A percentile compares a stretch with the other conserved stretches of the same genome.
phyloP scores from a whole-genome alignment of 2,113 vertebrate genomes.

The Porphyrio hochstetteri region DNA sequence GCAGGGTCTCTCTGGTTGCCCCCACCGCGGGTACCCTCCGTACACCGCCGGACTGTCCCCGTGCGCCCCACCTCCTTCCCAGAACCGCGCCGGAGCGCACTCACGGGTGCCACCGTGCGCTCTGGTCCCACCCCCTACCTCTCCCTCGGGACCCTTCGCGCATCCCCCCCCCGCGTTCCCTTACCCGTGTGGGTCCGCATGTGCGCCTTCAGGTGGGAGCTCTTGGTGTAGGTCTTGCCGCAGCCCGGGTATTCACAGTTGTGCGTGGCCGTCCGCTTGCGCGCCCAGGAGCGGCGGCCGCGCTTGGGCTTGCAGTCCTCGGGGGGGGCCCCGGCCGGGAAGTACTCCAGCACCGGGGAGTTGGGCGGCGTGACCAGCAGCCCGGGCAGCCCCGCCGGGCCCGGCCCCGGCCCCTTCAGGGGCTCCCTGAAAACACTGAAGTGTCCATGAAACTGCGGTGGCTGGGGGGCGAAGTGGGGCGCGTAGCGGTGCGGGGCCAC shows the following conservation, averaged over 20 bases:
- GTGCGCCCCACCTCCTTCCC: not conserved
- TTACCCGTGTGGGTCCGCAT: conserved; percentile 97
- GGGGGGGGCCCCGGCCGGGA: conserved; percentile 57
- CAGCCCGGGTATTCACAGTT: conserved; percentile 91
- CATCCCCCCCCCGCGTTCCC: too few species aligned
- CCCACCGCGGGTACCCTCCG: not conserved
- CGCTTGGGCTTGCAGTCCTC: conserved; percentile 86
- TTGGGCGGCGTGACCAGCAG: conserved; percentile 87
- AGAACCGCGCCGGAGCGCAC: too few species aligned
- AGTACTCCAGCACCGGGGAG: conserved; percentile 87
- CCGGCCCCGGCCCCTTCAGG: conserved; percentile 67
- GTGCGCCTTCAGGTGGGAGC: conserved; percentile 97
- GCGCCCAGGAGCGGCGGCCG: conserved; percentile 86
- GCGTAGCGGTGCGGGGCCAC: conserved; percentile 67
- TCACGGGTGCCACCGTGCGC: not conserved
- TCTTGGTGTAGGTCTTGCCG: conserved; percentile 98
- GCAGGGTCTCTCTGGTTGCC: too few species aligned
- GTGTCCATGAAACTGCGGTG: conserved; percentile 82
- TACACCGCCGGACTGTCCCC: fast-evolving
- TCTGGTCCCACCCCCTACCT: too few species aligned
- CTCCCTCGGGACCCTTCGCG: not conserved
- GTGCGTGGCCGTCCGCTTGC: conserved; percentile 90
- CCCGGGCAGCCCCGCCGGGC: conserved; percentile 74
- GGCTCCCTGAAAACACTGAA: conserved; percentile 81
- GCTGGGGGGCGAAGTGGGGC: conserved; percentile 73